Base-by-base conservation (phyloP, 2,113 vertebrate species). In the Mormyrus lacerda region DNA sequence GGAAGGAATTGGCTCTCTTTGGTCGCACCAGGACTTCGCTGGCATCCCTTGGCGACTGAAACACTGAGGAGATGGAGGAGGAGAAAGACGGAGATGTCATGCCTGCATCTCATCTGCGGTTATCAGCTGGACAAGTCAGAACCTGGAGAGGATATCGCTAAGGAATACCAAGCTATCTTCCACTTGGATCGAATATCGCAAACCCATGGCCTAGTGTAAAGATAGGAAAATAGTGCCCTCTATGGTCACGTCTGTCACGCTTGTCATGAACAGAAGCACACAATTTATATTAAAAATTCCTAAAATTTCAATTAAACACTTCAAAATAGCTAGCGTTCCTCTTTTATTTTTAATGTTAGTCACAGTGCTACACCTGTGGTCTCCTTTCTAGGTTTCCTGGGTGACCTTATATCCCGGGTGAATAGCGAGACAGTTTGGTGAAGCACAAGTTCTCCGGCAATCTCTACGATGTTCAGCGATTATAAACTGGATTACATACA, bases 11-110 rank as follows among this genome's bases (percentile, higher is more conserved):
- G 4, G 94, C 97, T 19, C 97, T 95, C 79, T 93, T 96, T 84
- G 95, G 90, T 61, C 98, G 93, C 85, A 93, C 90, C 84, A 98
- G 95, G 31, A 97, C 69, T 0, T 85, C 45, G 10, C 93, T 94
- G 35, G 96, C 94, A 11, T 86, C 92, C 0, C 9, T 51, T 88
- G 89, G 89, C 0, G 93, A 89, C 85, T 92, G 90, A 89, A 96
- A 97, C 19, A 97, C 97, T 97, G 84, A 10, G 85, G 85, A 58
- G 8, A 5, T 73, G 3, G 10, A 50, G 79, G 79, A 87, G 8
- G 8, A 10, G 8, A 53, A 48, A 13, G 31, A 84, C 17, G 82
- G 8, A 24, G 44, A 24, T 84, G 21, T 84, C 35, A 35, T 27
- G 19, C 19, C 11, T 79, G 58, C 27, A 89, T 21, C n/a, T 44